Evolutionary conservation across 1,140 invertebrate genomes (phyloP).

Genomic region (Bombus confusus): DNA sequence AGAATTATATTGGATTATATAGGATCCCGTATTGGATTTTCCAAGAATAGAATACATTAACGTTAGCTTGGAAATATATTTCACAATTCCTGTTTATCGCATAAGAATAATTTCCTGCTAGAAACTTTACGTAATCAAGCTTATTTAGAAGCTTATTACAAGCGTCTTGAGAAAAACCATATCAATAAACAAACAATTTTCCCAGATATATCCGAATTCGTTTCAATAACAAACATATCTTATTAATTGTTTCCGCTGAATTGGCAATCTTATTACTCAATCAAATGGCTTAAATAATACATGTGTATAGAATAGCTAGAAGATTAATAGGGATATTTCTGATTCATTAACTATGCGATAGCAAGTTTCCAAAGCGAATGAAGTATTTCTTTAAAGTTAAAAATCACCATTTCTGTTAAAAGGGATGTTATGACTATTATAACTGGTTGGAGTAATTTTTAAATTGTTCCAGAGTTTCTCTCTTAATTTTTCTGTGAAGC

Average conservation of each 20-base stretch:
- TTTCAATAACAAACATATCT: background rate
- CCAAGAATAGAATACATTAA: background rate
- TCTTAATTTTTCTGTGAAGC: background rate
- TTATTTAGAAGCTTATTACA: background rate
- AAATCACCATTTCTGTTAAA: background rate
- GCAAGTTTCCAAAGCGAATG: background rate
- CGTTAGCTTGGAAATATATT: too few species aligned
- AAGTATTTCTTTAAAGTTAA: background rate
- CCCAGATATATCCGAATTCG: background rate
- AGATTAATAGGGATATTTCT: background rate
- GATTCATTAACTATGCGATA: background rate
- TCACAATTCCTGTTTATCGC: background rate
- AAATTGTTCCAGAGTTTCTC: background rate
- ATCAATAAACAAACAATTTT: background rate
- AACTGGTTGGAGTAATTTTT: background rate
- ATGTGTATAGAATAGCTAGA: background rate
- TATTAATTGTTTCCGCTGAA: slow-evolving; percentile 10
- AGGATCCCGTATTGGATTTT: background rate
- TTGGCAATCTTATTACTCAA: background rate
- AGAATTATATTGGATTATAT: background rate
- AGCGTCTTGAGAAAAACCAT: too few species aligned
- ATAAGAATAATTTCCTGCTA: background rate
- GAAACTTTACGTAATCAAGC: slow-evolving; percentile 26
- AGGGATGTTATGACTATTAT: background rate
- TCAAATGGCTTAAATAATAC: background rate